Evolutionary conservation across 1,140 invertebrate species (phyloP).

Genomic region (Lepidotrigona ventralis): DNA sequence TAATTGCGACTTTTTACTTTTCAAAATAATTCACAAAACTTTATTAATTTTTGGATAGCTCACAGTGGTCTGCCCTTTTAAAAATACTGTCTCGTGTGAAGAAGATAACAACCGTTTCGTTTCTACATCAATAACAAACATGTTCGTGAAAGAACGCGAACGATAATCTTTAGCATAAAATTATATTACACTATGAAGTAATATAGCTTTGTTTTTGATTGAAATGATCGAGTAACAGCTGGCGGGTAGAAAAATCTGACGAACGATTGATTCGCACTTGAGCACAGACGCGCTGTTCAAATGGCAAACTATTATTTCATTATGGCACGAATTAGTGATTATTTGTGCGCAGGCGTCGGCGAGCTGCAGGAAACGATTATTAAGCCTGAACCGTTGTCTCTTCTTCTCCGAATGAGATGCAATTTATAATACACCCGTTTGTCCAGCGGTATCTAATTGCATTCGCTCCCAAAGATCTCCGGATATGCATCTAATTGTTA

Average conservation of each 20-base stretch:
- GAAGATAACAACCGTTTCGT: no score
- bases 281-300: not conserved
- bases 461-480: constrained; percentile 30
- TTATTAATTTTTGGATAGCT: no score
- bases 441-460: constrained; percentile 60
- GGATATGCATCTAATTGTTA: constrained; percentile 62
- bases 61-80: no score
- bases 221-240: not conserved
- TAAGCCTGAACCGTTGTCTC: constrained; percentile 63
- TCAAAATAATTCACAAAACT: no score
- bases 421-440: constrained; percentile 70
- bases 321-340: constrained; percentile 38
- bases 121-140: no score
- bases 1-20: no score
- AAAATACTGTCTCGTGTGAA: no score
- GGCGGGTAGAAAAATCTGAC: not conserved
- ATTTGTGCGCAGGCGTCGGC: constrained; percentile 57
- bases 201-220: not conserved
- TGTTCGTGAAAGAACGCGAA: not conserved
- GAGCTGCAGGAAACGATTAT: constrained; percentile 70
- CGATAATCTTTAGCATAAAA: not conserved
- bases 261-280: constrained; percentile 42
- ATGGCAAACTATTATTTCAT: constrained; percentile 39
- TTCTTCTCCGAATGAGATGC: constrained; percentile 63
- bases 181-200: not conserved